Percentiles rank a stretch among this genome's conserved stretches.
Evolutionary conservation across 2,797 vertebrate species (phyloP).

Genomic region (Danio aesculapii): DNA sequence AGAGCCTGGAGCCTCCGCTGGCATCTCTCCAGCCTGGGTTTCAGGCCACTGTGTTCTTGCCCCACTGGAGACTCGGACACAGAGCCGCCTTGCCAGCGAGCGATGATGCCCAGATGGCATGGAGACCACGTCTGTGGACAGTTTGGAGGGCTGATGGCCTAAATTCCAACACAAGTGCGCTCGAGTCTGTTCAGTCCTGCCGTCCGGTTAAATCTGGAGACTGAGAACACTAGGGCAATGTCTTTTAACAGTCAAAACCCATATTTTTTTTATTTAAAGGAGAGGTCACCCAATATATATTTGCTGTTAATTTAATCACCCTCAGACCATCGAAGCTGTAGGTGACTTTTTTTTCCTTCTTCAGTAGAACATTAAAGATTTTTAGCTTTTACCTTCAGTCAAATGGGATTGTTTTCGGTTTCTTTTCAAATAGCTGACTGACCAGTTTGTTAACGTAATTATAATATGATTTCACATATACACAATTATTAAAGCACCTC

Average conservation of each 20-base stretch:
- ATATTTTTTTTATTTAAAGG: too few relatives aligned
- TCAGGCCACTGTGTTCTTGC: conserved; percentile 36
- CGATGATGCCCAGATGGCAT: conserved; percentile 38
- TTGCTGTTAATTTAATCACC: too few relatives aligned
- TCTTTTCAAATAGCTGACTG: too few relatives aligned
- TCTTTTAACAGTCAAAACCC: not conserved
- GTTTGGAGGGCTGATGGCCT: conserved; percentile 43
- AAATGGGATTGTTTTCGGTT: too few relatives aligned
- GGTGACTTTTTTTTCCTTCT: too few relatives aligned
- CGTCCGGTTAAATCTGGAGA: conserved; percentile 18
- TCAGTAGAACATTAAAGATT: too few relatives aligned
- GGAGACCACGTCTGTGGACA: conserved; percentile 20
- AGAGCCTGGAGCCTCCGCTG: conserved; percentile 7
- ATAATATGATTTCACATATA: too few relatives aligned
- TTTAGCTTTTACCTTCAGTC: too few relatives aligned
- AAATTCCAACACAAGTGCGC: conserved; percentile 24
- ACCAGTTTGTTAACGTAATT: too few relatives aligned
- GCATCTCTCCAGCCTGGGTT: not conserved
- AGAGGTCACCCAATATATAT: too few relatives aligned
- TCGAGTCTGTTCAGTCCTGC: conserved; percentile 22
- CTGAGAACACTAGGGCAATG: not conserved
- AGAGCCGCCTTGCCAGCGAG: conserved; percentile 12
- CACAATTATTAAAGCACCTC: too few relatives aligned
- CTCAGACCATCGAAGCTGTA: too few relatives aligned
- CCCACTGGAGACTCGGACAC: not conserved